A percentile compares a stretch with the other conserved stretches of the same genome.
phyloP scores from a whole-genome alignment of 2,888 invertebrate genomes.

The Caenorhabditis sp. region DNA sequence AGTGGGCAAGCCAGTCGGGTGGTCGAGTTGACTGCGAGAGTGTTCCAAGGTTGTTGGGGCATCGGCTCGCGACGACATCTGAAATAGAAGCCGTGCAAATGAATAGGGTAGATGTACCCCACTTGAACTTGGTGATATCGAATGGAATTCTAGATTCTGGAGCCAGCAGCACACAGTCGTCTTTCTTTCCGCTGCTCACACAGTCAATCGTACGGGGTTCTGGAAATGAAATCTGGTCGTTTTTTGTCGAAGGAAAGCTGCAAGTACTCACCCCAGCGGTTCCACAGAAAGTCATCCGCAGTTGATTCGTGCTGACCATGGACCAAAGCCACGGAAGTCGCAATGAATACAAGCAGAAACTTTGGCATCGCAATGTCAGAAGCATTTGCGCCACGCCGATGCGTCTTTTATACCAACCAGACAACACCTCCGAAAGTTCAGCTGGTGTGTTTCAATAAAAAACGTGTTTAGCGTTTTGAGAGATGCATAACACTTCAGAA shows the following conservation, averaged over 20 bases:
- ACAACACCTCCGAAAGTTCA: too few species aligned
- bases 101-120: too few species aligned
- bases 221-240: slow-evolving; percentile 33
- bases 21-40: slow-evolving; percentile 66
- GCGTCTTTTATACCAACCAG: slow-evolving; percentile 36
- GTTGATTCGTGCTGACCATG: slow-evolving; percentile 28
- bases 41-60: slow-evolving; percentile 74
- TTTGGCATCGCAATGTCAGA: not conserved
- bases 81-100: not conserved
- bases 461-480: slow-evolving; percentile 30
- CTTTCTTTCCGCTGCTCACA: slow-evolving; percentile 61
- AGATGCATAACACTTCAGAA: slow-evolving; percentile 22
- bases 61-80: slow-evolving; percentile 74
- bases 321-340: not conserved
- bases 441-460: slow-evolving; percentile 32
- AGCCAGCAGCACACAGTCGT: slow-evolving; percentile 69
- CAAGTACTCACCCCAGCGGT: slow-evolving; percentile 60
- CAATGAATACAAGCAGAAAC: slow-evolving; percentile 1
- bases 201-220: slow-evolving; percentile 76
- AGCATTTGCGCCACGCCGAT: slow-evolving; percentile 4
- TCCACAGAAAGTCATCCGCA: slow-evolving; percentile 59
- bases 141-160: slow-evolving; percentile 68
- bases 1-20: slow-evolving; percentile 75
- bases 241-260: too few species aligned
- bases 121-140: slow-evolving; percentile 69